phyloP scores from a whole-genome alignment of 2,888 invertebrate genomes.

The Cinara cedri region DNA sequence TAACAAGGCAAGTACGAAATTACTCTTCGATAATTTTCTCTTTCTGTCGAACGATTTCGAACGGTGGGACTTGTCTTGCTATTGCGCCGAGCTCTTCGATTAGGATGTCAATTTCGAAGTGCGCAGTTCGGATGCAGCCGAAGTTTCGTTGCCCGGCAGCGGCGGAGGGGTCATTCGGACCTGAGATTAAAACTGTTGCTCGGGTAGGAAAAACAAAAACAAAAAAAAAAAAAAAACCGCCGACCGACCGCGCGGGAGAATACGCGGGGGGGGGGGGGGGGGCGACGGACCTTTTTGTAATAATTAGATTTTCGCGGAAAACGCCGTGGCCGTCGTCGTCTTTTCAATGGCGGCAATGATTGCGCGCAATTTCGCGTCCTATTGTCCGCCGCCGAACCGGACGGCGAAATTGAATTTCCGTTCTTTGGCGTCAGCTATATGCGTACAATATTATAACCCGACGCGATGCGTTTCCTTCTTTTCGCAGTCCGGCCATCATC shows the following conservation, averaged over 20 bases:
- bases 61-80: too few relatives aligned
- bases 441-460: neutral
- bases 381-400: slow-evolving; percentile 20
- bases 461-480: neutral
- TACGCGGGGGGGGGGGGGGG: neutral
- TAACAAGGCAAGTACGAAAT: too few relatives aligned
- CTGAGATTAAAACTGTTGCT: too few relatives aligned
- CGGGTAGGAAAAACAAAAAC: too few relatives aligned
- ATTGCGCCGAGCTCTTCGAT: too few relatives aligned
- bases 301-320: slow-evolving; percentile 29
- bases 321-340: neutral
- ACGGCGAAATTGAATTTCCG: slow-evolving; percentile 33
- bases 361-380: slow-evolving; percentile 38
- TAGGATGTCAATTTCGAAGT: too few relatives aligned
- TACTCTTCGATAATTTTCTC: too few relatives aligned
- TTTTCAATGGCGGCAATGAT: slow-evolving; percentile 38
- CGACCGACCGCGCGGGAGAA: neutral
- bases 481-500: too few relatives aligned
- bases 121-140: too few relatives aligned
- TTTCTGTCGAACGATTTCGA: too few relatives aligned
- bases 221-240: neutral
- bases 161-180: too few relatives aligned
- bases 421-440: neutral
- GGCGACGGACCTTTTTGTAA: neutral
- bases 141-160: too few relatives aligned